phyloP scores from a whole-genome alignment of 2,113 vertebrate genomes.

The Heteronetta atricapilla region DNA sequence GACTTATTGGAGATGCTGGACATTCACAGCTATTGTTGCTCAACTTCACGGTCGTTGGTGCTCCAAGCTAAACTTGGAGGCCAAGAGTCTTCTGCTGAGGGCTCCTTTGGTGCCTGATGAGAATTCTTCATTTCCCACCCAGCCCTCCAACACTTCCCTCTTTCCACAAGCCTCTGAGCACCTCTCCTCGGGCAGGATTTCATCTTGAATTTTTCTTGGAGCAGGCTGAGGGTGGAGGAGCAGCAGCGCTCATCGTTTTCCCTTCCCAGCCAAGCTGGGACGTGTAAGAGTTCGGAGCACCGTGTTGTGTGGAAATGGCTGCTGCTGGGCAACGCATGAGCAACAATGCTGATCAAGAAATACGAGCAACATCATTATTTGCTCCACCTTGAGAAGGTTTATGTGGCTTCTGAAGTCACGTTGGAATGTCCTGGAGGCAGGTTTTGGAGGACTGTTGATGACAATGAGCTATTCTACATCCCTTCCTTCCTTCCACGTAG shows the following conservation, averaged over 20 bases:
- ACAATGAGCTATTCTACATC: neutral
- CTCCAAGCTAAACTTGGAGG: neutral
- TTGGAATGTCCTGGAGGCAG: neutral
- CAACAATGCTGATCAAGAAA: accelerated
- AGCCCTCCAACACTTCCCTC: neutral
- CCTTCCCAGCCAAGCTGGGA: neutral
- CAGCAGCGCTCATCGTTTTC: neutral
- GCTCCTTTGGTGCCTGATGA: accelerated
- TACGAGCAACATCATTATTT: accelerated
- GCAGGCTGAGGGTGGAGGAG: neutral
- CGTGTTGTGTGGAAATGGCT: neutral
- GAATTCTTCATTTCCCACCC: neutral
- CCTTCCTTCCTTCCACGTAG: neutral
- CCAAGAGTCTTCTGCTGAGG: neutral
- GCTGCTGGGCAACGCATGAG: neutral
- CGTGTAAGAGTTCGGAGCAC: neutral
- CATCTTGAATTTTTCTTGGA: neutral
- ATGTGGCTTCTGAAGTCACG: neutral
- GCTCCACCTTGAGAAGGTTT: neutral
- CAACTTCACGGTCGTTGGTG: too few species aligned
- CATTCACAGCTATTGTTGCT: accelerated
- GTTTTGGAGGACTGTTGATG: neutral
- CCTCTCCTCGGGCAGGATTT: neutral
- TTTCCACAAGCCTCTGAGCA: neutral
- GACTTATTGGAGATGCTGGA: neutral